A percentile compares a stretch with the other conserved stretches of the same genome.
These are phyloP conservation scores for Clusia tigrina DNA, from an alignment of 2,888 invertebrate species.

Conservation along the genomic window DNA sequence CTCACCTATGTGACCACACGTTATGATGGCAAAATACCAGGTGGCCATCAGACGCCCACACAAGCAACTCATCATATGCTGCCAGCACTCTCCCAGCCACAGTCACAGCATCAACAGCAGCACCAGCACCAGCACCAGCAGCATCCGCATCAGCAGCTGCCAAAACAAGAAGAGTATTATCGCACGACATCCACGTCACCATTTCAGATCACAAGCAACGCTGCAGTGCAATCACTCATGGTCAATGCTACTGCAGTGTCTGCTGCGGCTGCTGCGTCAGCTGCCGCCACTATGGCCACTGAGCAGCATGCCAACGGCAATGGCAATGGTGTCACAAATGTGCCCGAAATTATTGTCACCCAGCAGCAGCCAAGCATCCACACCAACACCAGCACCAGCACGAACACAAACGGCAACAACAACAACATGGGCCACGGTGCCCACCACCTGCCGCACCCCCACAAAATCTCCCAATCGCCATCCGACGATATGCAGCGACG, in stretches of 20 bases:
- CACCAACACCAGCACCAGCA: slow-evolving; percentile 36
- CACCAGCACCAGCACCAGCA: slow-evolving; percentile 27
- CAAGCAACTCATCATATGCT: slow-evolving; percentile 56
- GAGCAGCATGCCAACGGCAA: slow-evolving; percentile 38
- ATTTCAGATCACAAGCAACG: slow-evolving; percentile 57
- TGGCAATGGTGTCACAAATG: slow-evolving; percentile 36
- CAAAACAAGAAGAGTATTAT: slow-evolving; percentile 66
- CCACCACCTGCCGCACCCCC: slow-evolving; percentile 22
- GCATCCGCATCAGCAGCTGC: slow-evolving; percentile 26
- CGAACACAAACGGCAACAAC: slow-evolving; percentile 31
- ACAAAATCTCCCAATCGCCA: slow-evolving; percentile 38
- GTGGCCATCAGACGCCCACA: slow-evolving; percentile 38
- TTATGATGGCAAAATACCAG: slow-evolving; percentile 55
- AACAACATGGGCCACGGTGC: slow-evolving; percentile 26
- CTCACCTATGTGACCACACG: slow-evolving; percentile 56
- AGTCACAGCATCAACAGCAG: slow-evolving; percentile 33
- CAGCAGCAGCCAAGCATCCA: slow-evolving; percentile 40
- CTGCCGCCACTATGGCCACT: slow-evolving; percentile 37
- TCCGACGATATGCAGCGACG: slow-evolving; percentile 68
- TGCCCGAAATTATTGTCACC: slow-evolving; percentile 60
- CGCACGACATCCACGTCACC: slow-evolving; percentile 71
- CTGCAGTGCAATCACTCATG: slow-evolving; percentile 34
- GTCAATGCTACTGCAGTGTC: slow-evolving; percentile 24
- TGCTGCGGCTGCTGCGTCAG: slow-evolving; percentile 33
- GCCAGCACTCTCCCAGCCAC: slow-evolving; percentile 55